Base-by-base conservation (phyloP, 2,797 vertebrate species). In the Pseudopleuronectes americanus region DNA sequence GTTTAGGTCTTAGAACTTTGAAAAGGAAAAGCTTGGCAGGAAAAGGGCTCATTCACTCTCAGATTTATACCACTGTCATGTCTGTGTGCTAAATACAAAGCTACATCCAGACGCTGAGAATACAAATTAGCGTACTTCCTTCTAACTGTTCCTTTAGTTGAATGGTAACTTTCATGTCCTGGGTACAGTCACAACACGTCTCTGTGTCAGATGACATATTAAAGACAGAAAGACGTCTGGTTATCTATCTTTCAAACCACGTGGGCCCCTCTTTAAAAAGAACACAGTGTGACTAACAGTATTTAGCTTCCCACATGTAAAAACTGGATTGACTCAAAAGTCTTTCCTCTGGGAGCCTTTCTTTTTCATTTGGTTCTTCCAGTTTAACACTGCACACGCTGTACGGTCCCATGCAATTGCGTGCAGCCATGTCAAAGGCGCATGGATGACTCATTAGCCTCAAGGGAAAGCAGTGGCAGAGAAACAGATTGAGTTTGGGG, bases 401-500 rank as follows among this genome's bases (percentile, higher is more conserved):
- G 63, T 59, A 64, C 60, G 23, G 69, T 69, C 45, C 54, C 72
- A 62, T 43, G 76, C 64, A 80, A 85, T 88, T 66, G 87, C 84
- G 76, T 84, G 85, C 83, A 72, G 81, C 79, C 76, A 64, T 84
- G 87, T 83, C 78, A 84, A 66, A 82, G 76, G 81, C 69, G 49
- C 57, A 49, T 64, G 47, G 68, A 88, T 93, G 92, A 92, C 80
- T 93, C 89, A 93, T 68, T 71, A 69, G 79, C 81, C 89, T 85
- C 79, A 4, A 66, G 87, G 86, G 74, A 61, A 57, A 77, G 70
- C 13, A 47, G 77, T 67, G 80, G 83, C 71, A 77, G 69, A 57
- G 77, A 85, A 76, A 78, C 68, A 84, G 79, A 83, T 71, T 36
- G 72, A 77, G 71, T 80, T 43, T 68, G 66, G 54, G 33, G 24